Evolutionary conservation across 1,140 invertebrate species (phyloP).

Genomic region (Drosophila nebulosa): DNA sequence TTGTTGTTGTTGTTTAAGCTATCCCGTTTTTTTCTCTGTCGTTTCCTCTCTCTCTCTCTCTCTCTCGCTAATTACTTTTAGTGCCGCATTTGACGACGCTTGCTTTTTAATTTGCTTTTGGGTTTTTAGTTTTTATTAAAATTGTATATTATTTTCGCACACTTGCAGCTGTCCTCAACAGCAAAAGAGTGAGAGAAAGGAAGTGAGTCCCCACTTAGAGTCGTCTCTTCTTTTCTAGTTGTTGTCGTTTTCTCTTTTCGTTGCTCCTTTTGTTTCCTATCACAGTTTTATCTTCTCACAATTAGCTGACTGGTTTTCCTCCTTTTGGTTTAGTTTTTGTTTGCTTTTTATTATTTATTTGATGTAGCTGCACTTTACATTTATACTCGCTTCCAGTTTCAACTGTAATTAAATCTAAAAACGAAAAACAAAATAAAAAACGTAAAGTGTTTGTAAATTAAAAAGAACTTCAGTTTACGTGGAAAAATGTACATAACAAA

Average conservation of each 20-base stretch:
- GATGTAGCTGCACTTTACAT: slow-evolving; percentile 22
- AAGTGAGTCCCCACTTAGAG: background rate
- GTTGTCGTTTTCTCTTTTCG: slow-evolving; percentile 22
- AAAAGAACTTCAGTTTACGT: slow-evolving; percentile 15
- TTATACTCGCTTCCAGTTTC: slow-evolving; percentile 12
- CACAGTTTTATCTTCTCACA: slow-evolving; percentile 62
- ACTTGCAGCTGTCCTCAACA: slow-evolving; percentile 6
- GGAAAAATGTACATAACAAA: background rate
- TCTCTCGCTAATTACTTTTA: slow-evolving; percentile 68
- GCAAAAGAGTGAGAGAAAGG: background rate
- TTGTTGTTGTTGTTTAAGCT: background rate
- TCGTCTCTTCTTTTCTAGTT: slow-evolving; percentile 7
- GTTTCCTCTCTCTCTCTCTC: slow-evolving; percentile 3
- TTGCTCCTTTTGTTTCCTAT: slow-evolving; percentile 52
- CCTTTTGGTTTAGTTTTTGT: background rate
- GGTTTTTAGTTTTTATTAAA: slow-evolving; percentile 73
- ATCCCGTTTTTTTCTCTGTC: background rate
- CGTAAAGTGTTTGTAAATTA: slow-evolving; percentile 35
- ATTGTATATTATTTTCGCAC: slow-evolving; percentile 64
- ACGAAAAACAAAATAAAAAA: slow-evolving; percentile 11
- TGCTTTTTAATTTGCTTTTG: slow-evolving; percentile 65
- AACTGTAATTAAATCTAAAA: slow-evolving; percentile 56
- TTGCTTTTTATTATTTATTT: background rate
- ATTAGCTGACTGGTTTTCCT: slow-evolving; percentile 34
- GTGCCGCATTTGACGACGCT: slow-evolving; percentile 65